Conservation (phyloP, 2,797 vertebrate species). For the Antrozous pallidus region DNA sequence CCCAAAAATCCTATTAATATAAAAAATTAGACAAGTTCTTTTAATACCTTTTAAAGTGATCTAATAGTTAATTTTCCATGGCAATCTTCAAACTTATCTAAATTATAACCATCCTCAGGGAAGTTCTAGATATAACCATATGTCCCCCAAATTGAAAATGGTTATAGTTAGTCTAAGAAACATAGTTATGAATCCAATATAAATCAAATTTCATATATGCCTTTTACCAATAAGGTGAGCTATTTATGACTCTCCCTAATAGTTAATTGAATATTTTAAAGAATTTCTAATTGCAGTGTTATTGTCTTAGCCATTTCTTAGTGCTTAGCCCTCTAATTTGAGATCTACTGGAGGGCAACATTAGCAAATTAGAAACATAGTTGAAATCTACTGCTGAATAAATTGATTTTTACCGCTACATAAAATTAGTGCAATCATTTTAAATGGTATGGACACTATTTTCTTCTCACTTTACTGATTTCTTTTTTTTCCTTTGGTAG, state of each 20-base stretch:
- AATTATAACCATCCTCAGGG: background rate
- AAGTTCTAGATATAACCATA: constrained; percentile 12
- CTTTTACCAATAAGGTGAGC: constrained; percentile 43
- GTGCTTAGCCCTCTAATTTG: constrained; percentile 62
- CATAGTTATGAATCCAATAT: constrained; percentile 24
- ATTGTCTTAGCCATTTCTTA: constrained; percentile 70
- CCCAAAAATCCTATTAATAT: background rate
- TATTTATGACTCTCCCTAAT: constrained; percentile 43
- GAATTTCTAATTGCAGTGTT: constrained; percentile 68
- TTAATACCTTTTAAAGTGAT: background rate
- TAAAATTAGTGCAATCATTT: constrained; percentile 69
- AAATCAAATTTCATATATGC: constrained; percentile 42
- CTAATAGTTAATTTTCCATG: constrained; percentile 34
- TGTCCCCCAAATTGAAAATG: background rate
- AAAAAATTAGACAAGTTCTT: constrained; percentile 13
- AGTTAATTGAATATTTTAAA: constrained; percentile 71
- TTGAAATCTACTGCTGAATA: constrained; percentile 68
- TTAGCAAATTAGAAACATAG: constrained; percentile 75
- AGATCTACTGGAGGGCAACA: constrained; percentile 67
- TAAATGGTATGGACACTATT: constrained; percentile 62
- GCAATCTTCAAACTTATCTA: background rate
- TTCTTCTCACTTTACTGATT: constrained; percentile 48
- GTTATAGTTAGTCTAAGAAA: background rate
- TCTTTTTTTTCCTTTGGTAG: background rate
- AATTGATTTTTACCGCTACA: constrained; percentile 67